Evolutionary conservation across 2,888 invertebrate species (phyloP).

Genomic region (Pheosia gnoma): DNA sequence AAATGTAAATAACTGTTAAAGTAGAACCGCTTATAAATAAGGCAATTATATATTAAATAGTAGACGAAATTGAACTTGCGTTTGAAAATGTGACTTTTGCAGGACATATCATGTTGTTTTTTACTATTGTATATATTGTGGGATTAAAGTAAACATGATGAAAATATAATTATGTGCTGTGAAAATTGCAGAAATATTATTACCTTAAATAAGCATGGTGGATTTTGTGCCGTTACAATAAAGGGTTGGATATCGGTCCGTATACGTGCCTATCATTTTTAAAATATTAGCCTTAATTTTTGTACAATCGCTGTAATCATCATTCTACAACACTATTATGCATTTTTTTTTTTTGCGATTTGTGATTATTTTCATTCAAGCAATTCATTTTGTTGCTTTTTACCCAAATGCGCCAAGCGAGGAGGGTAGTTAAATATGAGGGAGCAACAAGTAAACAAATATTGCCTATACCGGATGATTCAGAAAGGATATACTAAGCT

Average conservation of each 20-base stretch:
- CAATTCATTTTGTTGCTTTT: no score
- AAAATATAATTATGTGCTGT: conserved; percentile 27
- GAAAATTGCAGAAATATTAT: conserved; percentile 11
- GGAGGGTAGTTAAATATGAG: neutral
- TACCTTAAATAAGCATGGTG: conserved; percentile 31
- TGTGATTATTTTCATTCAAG: neutral
- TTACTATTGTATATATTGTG: conserved; percentile 15
- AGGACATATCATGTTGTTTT: conserved; percentile 5
- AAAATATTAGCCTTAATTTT: conserved; percentile 29
- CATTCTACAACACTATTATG: neutral
- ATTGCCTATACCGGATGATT: no score
- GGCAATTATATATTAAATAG: neutral
- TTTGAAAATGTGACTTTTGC: neutral
- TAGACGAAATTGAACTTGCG: neutral
- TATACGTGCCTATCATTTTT: conserved; percentile 8
- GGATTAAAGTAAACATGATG: conserved; percentile 6
- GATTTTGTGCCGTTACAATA: conserved; percentile 34
- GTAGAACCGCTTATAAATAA: no score
- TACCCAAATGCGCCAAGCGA: no score
- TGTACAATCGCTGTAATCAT: conserved; percentile 10
- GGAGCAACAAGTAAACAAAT: neutral
- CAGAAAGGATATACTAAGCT: no score
- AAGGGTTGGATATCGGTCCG: conserved; percentile 21
- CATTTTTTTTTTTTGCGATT: neutral
- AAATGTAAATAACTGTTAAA: no score